Percentiles rank a stretch among this genome's conserved stretches.
These are phyloP conservation scores for Turritopsis rubra DNA, from an alignment of 30 jellyfish, hydroid and myxozoan species.

Conservation along the genomic window DNA sequence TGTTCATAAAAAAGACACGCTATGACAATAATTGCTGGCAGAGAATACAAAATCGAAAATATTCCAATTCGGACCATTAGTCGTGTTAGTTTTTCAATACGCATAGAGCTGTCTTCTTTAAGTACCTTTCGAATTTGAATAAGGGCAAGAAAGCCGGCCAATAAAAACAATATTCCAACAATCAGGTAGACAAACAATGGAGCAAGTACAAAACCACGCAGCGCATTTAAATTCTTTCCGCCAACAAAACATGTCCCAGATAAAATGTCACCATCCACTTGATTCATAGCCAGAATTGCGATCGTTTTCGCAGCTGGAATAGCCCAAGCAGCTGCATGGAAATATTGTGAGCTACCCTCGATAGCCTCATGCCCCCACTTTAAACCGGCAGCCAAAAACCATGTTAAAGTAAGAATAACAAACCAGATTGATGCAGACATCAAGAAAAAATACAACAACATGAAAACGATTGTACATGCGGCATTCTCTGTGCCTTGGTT, in stretches of 20 bases:
- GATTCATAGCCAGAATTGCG: constrained; percentile 91
- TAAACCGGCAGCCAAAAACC: constrained; percentile 98
- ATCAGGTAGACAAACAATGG: constrained; percentile 84
- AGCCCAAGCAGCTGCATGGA: constrained; percentile 99
- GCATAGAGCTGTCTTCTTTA: constrained; percentile 83
- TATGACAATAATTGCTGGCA: constrained; percentile 96
- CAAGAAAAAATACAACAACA: constrained; percentile 82
- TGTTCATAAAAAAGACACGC: constrained; percentile 98
- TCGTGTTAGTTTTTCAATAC: constrained; percentile 88
- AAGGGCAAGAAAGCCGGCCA: constrained; percentile 90
- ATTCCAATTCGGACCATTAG: constrained; percentile 94
- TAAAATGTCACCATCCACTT: constrained; percentile 95
- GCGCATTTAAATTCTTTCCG: constrained; percentile 84
- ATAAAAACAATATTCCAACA: constrained; percentile 85
- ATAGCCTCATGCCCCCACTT: constrained; percentile 99
- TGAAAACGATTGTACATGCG: constrained; percentile 87
- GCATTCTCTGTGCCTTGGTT: constrained; percentile 99
- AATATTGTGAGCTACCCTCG: constrained; percentile 89
- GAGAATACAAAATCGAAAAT: constrained; percentile 80
- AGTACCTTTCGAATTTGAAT: constrained; percentile 81
- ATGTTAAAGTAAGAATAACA: constrained; percentile 90
- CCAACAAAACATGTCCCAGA: constrained; percentile 98
- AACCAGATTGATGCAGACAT: constrained; percentile 99
- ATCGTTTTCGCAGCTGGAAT: constrained; percentile 98
- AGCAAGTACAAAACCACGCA: constrained; percentile 89